Evolutionary conservation across 1,140 invertebrate genomes (phyloP), one percentile per base, ranked within the genome.

Genomic region (Drosophila elegans): DNA sequence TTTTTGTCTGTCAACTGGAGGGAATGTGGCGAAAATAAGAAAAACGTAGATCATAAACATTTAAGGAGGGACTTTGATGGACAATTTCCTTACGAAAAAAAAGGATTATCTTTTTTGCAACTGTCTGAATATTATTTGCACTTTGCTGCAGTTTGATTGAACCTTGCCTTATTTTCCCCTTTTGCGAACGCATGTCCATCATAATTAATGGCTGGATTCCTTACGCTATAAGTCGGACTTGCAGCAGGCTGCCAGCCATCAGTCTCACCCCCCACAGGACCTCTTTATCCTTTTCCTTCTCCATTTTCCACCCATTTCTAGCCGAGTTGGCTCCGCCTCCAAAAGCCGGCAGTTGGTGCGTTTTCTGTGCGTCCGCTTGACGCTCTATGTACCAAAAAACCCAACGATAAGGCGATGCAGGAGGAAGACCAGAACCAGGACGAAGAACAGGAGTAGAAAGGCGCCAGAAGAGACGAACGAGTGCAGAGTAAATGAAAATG

Each of bases 401-500:
- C 84, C 78, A 84, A 89, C 80, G 80, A 77, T 69, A 77, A 88
- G 83, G 80, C 83, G 62, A 72, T 79, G 66, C 62, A 48, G 54
- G 38, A 69, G 45, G 53, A 55, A 32, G 54, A 51, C 11, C 34
- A 74, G 52, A 42, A 21, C 16, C 16, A 21, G 16, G 68, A 39
- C 41, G 61, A 61, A 60, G 16, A 21, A 21, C 16, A 21, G 67
- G 59, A 62, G 62, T 5, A 32, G 29, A 7, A 32, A 32, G 29
- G 29, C 29, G 29, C 29, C 29, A 32, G 6, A 32, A 32, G 77
- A 68, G 78, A 64, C 71, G 66, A 63, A 69, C 48, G 74, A 71
- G 78, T 83, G 74, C 64, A 51, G 80, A 80, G 82, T 74, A 86
- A 86, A 86, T 86, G 82, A 82, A 79, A 86, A 86, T 88, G 83